Conservation (phyloP, 2,888 invertebrate genomes). For the Romanomermis culicivorax region DNA sequence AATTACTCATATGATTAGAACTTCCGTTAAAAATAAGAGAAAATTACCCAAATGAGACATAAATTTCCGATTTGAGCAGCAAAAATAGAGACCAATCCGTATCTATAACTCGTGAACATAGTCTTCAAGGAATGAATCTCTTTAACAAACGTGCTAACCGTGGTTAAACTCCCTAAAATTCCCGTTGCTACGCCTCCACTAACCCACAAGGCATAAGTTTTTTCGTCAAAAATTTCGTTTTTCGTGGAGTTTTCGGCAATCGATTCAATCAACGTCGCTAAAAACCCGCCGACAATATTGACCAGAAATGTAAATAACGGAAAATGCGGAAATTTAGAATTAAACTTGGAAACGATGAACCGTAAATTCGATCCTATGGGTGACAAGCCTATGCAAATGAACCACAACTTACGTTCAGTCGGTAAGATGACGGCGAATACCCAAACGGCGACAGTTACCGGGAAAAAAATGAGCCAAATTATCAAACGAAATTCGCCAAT, state of each 20-base stretch:
- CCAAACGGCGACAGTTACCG: background rate
- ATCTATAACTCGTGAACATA: no score
- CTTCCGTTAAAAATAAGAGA: no score
- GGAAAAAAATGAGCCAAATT: background rate
- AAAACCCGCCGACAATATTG: background rate
- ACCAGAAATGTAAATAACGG: constrained; percentile 4
- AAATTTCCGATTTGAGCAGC: background rate
- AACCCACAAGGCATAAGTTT: background rate
- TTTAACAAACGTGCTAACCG: constrained; percentile 3
- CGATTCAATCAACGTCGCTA: background rate
- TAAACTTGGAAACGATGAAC: background rate
- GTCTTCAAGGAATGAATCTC: background rate
- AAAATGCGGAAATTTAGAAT: background rate
- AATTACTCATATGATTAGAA: no score
- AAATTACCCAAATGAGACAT: background rate
- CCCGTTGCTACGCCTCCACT: background rate
- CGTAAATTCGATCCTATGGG: background rate
- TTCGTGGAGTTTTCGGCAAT: background rate
- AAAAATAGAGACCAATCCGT: no score
- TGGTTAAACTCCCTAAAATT: constrained; percentile 1
- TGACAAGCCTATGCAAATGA: background rate
- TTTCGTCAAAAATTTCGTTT: background rate
- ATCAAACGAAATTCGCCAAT: no score
- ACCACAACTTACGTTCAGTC: background rate
- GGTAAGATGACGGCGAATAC: background rate